Conservation (phyloP, 2,888 invertebrate species). For the Ichneumon xanthorius region DNA sequence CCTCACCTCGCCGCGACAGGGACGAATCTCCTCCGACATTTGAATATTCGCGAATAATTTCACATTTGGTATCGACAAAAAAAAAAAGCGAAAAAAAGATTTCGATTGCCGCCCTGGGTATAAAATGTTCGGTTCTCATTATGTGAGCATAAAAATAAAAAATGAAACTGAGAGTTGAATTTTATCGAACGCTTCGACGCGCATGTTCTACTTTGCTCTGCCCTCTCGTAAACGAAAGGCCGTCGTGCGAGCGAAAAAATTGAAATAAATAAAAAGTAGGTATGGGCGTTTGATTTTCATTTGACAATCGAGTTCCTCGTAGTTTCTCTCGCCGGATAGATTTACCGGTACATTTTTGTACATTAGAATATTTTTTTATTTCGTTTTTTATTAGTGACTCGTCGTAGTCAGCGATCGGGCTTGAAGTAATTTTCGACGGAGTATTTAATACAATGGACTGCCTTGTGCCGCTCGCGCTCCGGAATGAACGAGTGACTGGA, state of each 20-base stretch:
- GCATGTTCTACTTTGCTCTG: constrained; percentile 56
- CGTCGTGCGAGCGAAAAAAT: neutral
- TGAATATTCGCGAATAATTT: constrained; percentile 23
- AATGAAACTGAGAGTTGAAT: constrained; percentile 51
- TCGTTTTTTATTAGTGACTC: neutral
- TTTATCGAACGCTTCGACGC: constrained; percentile 37
- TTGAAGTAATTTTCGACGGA: constrained; percentile 4
- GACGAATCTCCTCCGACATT: constrained; percentile 55
- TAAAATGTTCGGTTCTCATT: constrained; percentile 56
- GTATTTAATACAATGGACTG: constrained; percentile 27
- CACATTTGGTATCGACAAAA: neutral
- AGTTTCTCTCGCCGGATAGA: neutral
- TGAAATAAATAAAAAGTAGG: neutral
- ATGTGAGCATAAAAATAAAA: constrained; percentile 48
- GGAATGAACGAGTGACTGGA: no score
- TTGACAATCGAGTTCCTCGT: constrained; percentile 12
- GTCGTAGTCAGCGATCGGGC: neutral
- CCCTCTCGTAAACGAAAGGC: neutral
- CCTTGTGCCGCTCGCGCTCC: constrained; percentile 26
- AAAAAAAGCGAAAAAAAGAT: neutral
- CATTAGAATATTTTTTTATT: constrained; percentile 19
- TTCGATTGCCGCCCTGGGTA: constrained; percentile 35
- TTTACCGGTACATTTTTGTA: constrained; percentile 18
- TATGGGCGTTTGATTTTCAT: constrained; percentile 38
- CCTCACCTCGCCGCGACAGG: constrained; percentile 53